A percentile compares a stretch with the other conserved stretches of the same genome.
These are phyloP conservation scores for Monoplex corrugatus DNA, from an alignment of 2,888 invertebrate species.

Conservation along the genomic window DNA sequence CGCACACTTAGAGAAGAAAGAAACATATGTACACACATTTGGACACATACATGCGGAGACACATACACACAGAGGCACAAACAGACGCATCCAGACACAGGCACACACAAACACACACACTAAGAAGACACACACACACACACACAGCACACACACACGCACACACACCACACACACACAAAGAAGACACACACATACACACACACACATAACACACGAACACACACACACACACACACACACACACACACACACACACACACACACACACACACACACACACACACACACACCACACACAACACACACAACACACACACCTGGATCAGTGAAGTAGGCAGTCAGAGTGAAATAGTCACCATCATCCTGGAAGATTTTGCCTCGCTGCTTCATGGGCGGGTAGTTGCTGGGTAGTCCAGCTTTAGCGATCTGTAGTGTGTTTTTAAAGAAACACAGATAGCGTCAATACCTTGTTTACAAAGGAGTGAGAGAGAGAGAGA, in stretches of 20 bases:
- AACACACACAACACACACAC: slow-evolving; percentile 56
- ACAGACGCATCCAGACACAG: background rate
- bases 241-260: background rate
- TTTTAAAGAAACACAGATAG: too few species aligned
- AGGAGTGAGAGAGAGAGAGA: background rate
- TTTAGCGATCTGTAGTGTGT: slow-evolving; percentile 32
- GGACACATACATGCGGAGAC: too few species aligned
- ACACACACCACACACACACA: background rate
- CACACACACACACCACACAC: slow-evolving; percentile 13
- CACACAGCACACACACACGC: background rate
- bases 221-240: background rate
- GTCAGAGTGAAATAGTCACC: slow-evolving; percentile 62
- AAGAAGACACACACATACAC: background rate
- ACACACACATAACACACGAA: background rate
- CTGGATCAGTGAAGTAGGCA: slow-evolving; percentile 69
- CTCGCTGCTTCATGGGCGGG: slow-evolving; percentile 50
- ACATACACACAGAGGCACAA: background rate
- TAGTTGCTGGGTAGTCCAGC: slow-evolving; percentile 26
- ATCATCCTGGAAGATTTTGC: slow-evolving; percentile 61
- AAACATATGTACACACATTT: too few species aligned
- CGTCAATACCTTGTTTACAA: too few species aligned
- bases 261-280: background rate
- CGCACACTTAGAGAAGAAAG: too few species aligned
- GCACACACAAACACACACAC: background rate
- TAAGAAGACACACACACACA: background rate